Conservation (phyloP, 2,888 invertebrate genomes). For the Polylopha cassiicola region DNA sequence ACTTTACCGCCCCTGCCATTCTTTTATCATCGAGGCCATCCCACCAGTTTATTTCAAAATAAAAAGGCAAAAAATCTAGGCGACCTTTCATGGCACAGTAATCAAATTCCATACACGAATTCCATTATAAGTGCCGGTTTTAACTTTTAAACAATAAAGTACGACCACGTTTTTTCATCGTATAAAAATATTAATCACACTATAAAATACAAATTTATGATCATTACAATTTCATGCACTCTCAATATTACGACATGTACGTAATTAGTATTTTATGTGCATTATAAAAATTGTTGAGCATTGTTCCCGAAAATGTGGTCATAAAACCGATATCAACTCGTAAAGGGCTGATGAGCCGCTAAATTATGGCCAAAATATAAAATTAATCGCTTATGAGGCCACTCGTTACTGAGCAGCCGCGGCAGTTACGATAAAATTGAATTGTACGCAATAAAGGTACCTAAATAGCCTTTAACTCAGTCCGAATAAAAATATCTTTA, state of each 20-base stretch:
- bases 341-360: conserved; percentile 31
- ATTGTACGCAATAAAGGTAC: conserved; percentile 21
- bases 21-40: background rate
- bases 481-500: too few relatives aligned
- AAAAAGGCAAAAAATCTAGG: background rate
- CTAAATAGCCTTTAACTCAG: too few relatives aligned
- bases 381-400: conserved; percentile 21
- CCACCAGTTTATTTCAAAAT: background rate
- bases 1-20: conserved; percentile 1
- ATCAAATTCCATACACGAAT: conserved; percentile 7
- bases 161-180: too few relatives aligned
- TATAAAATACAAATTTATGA: conserved; percentile 41
- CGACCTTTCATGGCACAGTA: background rate
- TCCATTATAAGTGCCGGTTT: conserved; percentile 8
- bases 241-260: conserved; percentile 34
- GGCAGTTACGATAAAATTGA: conserved; percentile 23
- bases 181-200: too few relatives aligned
- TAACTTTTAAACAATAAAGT: conserved; percentile 8
- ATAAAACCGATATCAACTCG: conserved; percentile 29
- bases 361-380: conserved; percentile 32
- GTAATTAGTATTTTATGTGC: conserved; percentile 45
- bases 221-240: conserved; percentile 38
- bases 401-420: conserved; percentile 15
- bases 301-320: conserved; percentile 28
- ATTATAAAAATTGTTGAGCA: conserved; percentile 34